Evolutionary conservation across 2,113 vertebrate species (phyloP).

Genomic region (Gorilla gorilla): DNA sequence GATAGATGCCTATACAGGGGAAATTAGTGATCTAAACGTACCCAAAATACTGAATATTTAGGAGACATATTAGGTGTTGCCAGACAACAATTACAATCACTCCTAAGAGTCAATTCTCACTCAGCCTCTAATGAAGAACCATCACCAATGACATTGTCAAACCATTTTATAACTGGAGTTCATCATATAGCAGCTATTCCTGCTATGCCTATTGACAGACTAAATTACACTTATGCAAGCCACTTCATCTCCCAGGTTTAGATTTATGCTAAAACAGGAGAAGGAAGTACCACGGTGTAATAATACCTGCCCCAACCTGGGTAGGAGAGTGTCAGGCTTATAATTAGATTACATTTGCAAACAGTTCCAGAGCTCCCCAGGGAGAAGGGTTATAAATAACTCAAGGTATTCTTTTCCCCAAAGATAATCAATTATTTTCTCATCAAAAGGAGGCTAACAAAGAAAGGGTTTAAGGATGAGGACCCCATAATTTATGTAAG

Average conservation of each 20-base stretch:
- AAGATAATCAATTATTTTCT: slow-evolving; percentile 75
- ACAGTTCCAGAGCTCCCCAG: background rate
- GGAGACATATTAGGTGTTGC: background rate
- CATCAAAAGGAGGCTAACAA: slow-evolving; percentile 66
- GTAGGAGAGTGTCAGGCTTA: background rate
- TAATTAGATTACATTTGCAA: slow-evolving; percentile 58
- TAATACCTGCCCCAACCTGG: background rate
- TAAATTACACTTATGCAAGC: background rate
- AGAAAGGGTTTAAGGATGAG: background rate
- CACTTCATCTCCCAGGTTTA: background rate
- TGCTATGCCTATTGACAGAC: background rate
- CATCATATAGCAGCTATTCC: background rate
- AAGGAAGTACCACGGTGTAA: background rate
- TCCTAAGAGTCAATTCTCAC: background rate
- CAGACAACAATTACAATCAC: background rate
- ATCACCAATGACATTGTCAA: background rate
- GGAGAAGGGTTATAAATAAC: slow-evolving; percentile 44
- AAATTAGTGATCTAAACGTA: background rate
- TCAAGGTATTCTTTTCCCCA: slow-evolving; percentile 59
- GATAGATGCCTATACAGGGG: too few species aligned
- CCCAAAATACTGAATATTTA: background rate
- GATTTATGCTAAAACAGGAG: background rate
- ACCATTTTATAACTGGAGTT: background rate
- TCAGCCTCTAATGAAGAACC: background rate
- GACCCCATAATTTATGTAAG: slow-evolving; percentile 55